Conservation (phyloP, 2,888 invertebrate species). For the Cremastinae sp. region DNA sequence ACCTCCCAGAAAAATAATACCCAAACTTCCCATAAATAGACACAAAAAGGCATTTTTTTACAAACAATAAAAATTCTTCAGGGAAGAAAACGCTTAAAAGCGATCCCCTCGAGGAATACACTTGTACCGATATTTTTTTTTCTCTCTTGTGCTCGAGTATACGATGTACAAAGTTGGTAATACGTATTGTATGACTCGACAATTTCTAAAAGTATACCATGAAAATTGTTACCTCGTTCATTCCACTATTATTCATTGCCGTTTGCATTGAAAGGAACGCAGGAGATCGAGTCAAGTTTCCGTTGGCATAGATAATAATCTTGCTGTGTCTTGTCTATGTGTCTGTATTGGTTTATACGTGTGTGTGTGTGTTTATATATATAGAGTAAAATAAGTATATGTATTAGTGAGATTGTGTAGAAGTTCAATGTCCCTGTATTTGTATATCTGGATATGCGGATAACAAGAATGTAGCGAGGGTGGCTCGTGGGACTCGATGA, state of each 20-base stretch:
- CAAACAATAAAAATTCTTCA: too few relatives aligned
- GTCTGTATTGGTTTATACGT: too few relatives aligned
- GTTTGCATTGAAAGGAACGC: constrained; percentile 60
- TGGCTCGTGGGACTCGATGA: constrained; percentile 62
- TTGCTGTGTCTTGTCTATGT: constrained; percentile 39
- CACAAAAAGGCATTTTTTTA: too few relatives aligned
- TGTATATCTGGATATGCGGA: constrained; percentile 47
- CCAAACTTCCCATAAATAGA: too few relatives aligned
- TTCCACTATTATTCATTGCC: constrained; percentile 58
- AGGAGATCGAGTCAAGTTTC: constrained; percentile 62
- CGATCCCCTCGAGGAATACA: neutral
- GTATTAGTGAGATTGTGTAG: neutral
- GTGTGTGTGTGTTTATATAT: constrained; percentile 13
- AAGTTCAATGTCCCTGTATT: constrained; percentile 34
- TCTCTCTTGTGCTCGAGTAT: neutral
- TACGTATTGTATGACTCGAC: constrained; percentile 28
- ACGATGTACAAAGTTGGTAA: neutral
- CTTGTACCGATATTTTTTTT: neutral
- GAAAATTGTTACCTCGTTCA: constrained; percentile 54
- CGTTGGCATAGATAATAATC: constrained; percentile 61
- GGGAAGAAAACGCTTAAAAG: too few relatives aligned
- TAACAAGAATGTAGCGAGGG: constrained; percentile 60
- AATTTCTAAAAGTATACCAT: constrained; percentile 27
- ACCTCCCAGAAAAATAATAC: too few relatives aligned
- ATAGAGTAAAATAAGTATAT: neutral